Evolutionary conservation across 2,797 vertebrate species (phyloP), one percentile per base, ranked within the genome.

Genomic region (Hypotaenidia philippensis): DNA sequence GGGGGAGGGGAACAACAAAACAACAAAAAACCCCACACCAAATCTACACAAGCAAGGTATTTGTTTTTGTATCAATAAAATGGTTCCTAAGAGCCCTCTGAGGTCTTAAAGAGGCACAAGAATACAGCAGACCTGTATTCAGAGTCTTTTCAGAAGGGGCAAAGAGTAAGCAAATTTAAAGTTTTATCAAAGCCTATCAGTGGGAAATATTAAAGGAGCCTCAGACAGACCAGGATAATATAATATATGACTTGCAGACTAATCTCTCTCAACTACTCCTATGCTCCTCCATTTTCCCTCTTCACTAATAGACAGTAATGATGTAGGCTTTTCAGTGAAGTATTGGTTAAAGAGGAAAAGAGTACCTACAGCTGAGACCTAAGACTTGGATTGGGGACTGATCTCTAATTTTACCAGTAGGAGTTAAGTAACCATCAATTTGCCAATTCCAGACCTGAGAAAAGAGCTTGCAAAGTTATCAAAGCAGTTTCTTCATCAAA

Each of bases 321-420:
- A 94, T 59, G 75, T 57, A 96, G 85, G 91, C 45, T 96, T 93
- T 93, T 59, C 94, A 93, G 56, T 92, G 82, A 93, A 95, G 61
- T 75, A 70, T 25, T 87, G 80, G 71, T 78, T 92, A 85, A 89
- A 95, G 90, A 63, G 69, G 75, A 87, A 91, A 91, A 83, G 50
- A 91, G 47, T 65, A 93, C 93, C 92, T 92, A 94, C 96, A 96
- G 92, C 89, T 96, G 93, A 95, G 91, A 92, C 81, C 75, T 92
- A 95, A 96, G 94, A 83, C 91, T 92, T 84, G 32, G 78, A 90
- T 90, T 71, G 61, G 13, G 32, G 78, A 93, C 82, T 92, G 87
- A 95, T 94, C 85, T 95, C 79, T 93, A 92, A 96, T 90, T 94
- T 93, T 75, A 84, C 78, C 85, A 65, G 87, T 88, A 94, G 87